These are phyloP conservation scores for Holcopasites calliopsidis DNA, from an alignment of 1,140 invertebrate genomes.

Conservation along the genomic window DNA sequence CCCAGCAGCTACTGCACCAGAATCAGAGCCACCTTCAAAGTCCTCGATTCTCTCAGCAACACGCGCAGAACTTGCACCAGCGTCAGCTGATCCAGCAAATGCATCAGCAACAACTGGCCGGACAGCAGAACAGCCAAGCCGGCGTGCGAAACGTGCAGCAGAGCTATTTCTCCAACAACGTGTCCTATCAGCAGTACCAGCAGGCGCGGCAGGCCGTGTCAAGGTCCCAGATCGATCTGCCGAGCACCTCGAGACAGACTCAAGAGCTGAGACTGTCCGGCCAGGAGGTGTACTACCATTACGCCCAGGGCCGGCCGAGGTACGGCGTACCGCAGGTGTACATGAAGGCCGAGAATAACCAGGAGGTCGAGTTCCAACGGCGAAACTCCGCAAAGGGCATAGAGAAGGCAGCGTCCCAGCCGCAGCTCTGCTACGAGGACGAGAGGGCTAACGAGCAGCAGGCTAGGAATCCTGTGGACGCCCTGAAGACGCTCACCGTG, in stretches of 20 bases:
- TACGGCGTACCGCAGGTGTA: conserved; percentile 71
- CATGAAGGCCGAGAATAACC: conserved; percentile 71
- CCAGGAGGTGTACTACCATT: conserved; percentile 75
- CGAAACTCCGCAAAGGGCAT: conserved; percentile 70
- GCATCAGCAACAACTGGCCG: conserved; percentile 81
- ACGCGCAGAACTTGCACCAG: conserved; percentile 77
- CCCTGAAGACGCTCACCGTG: conserved; percentile 56
- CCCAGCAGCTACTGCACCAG: conserved; percentile 74
- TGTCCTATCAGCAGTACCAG: conserved; percentile 75
- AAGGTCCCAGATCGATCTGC: conserved; percentile 75
- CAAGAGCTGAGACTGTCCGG: conserved; percentile 68
- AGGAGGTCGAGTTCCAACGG: conserved; percentile 69
- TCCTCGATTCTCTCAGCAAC: conserved; percentile 73
- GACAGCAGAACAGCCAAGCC: conserved; percentile 56
- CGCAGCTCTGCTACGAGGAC: conserved; percentile 83
- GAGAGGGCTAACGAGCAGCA: conserved; percentile 66
- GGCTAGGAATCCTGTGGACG: conserved; percentile 60
- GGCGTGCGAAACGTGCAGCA: conserved; percentile 50
- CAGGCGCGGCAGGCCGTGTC: conserved; percentile 76
- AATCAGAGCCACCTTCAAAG: conserved; percentile 72
- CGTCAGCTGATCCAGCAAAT: conserved; percentile 81
- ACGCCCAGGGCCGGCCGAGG: conserved; percentile 68
- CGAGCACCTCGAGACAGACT: conserved; percentile 72
- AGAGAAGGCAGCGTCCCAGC: conserved; percentile 83
- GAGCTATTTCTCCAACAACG: conserved; percentile 68